These are phyloP conservation scores for Megalops atlanticus DNA, from an alignment of 2,113 vertebrate genomes.

Conservation along the genomic window DNA sequence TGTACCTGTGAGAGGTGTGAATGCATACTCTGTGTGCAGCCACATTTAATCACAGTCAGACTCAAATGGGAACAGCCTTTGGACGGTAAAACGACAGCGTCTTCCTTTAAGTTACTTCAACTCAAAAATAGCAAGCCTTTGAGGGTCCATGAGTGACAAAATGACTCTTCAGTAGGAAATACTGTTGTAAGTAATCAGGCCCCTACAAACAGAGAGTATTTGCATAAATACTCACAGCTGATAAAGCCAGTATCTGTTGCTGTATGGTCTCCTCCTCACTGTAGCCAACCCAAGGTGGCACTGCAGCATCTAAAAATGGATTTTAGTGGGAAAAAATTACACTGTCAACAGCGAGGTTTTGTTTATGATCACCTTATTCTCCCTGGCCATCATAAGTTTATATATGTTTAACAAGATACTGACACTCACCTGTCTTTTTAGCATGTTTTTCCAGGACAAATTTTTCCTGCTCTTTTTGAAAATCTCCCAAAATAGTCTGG, in stretches of 20 bases:
- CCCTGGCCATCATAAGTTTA: background rate
- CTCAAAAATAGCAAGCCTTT: no score
- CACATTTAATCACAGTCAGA: no score
- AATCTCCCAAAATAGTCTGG: slow-evolving; percentile 95
- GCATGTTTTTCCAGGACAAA: slow-evolving; percentile 94
- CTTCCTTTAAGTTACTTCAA: no score
- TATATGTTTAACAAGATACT: background rate
- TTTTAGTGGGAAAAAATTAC: background rate
- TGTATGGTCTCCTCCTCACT: slow-evolving; percentile 96
- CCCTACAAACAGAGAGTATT: background rate
- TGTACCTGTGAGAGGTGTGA: no score
- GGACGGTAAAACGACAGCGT: no score
- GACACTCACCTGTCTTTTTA: slow-evolving; percentile 83
- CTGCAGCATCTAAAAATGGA: slow-evolving; percentile 77
- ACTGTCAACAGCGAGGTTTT: background rate
- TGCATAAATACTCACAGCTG: slow-evolving; percentile 79
- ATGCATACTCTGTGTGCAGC: no score
- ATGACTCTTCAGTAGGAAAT: background rate
- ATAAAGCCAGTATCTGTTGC: slow-evolving; percentile 93
- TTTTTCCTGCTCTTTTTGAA: slow-evolving; percentile 96
- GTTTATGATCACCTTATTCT: background rate
- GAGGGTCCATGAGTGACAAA: no score
- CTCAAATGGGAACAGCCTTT: no score
- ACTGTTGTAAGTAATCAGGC: background rate
- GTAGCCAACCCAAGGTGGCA: slow-evolving; percentile 95